Conservation (phyloP, 2,888 invertebrate species). For the Oligia latruncula region DNA sequence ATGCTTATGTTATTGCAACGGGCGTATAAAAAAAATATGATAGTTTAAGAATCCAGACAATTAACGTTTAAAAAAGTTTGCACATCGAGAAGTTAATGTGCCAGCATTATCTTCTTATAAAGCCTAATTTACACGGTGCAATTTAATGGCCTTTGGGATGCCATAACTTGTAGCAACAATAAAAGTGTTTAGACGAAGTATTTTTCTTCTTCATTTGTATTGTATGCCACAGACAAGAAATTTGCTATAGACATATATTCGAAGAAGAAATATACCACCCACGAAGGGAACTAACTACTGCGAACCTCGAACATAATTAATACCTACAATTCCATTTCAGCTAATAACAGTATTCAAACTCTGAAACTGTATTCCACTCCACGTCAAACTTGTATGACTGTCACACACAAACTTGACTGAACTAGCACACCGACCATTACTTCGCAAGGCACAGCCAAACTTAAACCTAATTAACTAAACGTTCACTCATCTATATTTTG, state of each 20-base stretch:
- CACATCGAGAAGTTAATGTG: neutral
- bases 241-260: neutral
- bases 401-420: conserved; percentile 39
- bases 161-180: neutral
- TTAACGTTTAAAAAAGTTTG: neutral
- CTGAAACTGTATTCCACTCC: conserved; percentile 15
- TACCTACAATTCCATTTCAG: conserved; percentile 38
- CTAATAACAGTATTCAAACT: conserved; percentile 50
- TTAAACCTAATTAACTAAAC: conserved; percentile 58
- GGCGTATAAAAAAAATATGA: neutral
- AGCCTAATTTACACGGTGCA: neutral
- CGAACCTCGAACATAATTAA: conserved; percentile 4
- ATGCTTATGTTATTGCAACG: conserved; percentile 2
- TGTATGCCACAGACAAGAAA: neutral
- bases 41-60: neutral
- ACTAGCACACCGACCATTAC: conserved; percentile 35
- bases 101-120: neutral
- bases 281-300: conserved; percentile 11
- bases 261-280: neutral
- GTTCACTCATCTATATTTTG: conserved; percentile 40
- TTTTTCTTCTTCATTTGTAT: neutral
- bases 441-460: conserved; percentile 42
- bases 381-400: conserved; percentile 35
- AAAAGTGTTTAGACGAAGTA: neutral
- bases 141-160: neutral